phyloP scores from a whole-genome alignment of 1,140 invertebrate genomes.

The Drosophila repleta region DNA sequence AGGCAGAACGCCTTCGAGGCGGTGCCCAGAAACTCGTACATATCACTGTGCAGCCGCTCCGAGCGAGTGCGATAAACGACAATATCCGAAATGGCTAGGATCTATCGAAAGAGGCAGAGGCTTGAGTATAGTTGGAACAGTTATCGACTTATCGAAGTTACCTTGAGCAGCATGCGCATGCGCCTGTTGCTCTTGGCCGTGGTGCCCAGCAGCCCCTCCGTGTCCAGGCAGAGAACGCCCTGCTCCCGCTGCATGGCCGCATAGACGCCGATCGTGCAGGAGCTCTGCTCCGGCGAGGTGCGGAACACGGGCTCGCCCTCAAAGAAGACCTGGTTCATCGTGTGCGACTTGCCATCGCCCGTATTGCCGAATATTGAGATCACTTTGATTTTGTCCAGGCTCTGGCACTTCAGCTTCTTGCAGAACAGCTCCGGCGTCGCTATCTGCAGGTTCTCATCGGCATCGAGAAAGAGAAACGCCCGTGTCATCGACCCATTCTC shows the following conservation, averaged over 20 bases:
- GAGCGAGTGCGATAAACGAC: constrained; percentile 92
- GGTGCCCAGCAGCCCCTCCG: constrained; percentile 88
- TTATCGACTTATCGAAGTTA: constrained; percentile 59
- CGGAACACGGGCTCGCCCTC: constrained; percentile 89
- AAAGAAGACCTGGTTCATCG: constrained; percentile 93
- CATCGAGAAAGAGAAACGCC: constrained; percentile 86
- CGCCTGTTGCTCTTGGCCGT: constrained; percentile 89
- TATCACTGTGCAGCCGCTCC: constrained; percentile 90
- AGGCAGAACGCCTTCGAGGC: constrained; percentile 90
- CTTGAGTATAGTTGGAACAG: too few species aligned
- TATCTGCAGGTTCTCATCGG: constrained; percentile 85
- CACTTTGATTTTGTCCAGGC: constrained; percentile 89
- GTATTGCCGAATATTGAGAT: constrained; percentile 95
- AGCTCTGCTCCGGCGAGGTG: constrained; percentile 89
- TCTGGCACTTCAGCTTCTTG: constrained; percentile 84
- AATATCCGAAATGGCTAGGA: constrained; percentile 91
- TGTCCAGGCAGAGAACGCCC: constrained; percentile 91
- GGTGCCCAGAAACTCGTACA: constrained; percentile 92
- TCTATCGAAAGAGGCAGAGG: constrained; percentile 53
- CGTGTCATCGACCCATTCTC: constrained; percentile 32
- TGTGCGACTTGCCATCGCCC: constrained; percentile 93
- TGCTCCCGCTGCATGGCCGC: constrained; percentile 88
- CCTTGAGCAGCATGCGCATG: constrained; percentile 90
- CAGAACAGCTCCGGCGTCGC: constrained; percentile 85
- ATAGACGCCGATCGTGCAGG: constrained; percentile 93